Conservation (phyloP, 2,888 invertebrate species). For the Auanema freiburgensis region DNA sequence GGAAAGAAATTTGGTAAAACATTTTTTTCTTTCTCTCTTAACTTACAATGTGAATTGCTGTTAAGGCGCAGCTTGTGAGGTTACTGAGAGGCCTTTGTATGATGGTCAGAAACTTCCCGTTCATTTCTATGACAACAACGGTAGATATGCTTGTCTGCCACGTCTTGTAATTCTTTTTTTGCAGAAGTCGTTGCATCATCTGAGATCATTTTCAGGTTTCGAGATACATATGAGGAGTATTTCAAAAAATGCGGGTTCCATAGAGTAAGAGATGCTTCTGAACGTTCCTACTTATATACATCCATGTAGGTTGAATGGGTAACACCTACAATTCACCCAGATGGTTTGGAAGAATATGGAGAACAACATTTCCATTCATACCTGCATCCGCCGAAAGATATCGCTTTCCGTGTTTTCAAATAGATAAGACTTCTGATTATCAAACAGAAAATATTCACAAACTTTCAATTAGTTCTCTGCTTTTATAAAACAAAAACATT, state of each 20-base stretch:
- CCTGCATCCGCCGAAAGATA: slow-evolving; percentile 18
- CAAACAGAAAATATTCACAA: no score
- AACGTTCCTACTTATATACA: not conserved
- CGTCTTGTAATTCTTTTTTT: not conserved
- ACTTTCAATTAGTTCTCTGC: no score
- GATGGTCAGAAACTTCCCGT: slow-evolving; percentile 10
- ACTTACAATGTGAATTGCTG: not conserved
- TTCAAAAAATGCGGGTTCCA: slow-evolving; percentile 12
- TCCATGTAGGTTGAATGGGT: slow-evolving; percentile 11
- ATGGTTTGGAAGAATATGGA: slow-evolving; percentile 5
- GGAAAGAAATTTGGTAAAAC: slow-evolving; percentile 17
- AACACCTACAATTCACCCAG: slow-evolving; percentile 1
- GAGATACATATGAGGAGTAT: slow-evolving; percentile 13
- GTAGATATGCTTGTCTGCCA: slow-evolving; percentile 2
- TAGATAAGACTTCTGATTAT: not conserved
- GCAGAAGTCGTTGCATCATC: slow-evolving; percentile 7
- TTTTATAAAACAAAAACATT: no score
- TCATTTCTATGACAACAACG: slow-evolving; percentile 14
- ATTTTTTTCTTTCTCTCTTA: not conserved
- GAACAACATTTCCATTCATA: slow-evolving; percentile 11
- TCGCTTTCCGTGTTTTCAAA: slow-evolving; percentile 15
- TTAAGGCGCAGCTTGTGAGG: slow-evolving; percentile 1
- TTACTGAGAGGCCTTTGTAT: not conserved
- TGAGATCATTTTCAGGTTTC: slow-evolving; percentile 12
- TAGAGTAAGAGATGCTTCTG: not conserved